These are phyloP conservation scores for Latrodectus hesperus DNA, from an alignment of 2,888 invertebrate species.

Conservation along the genomic window DNA sequence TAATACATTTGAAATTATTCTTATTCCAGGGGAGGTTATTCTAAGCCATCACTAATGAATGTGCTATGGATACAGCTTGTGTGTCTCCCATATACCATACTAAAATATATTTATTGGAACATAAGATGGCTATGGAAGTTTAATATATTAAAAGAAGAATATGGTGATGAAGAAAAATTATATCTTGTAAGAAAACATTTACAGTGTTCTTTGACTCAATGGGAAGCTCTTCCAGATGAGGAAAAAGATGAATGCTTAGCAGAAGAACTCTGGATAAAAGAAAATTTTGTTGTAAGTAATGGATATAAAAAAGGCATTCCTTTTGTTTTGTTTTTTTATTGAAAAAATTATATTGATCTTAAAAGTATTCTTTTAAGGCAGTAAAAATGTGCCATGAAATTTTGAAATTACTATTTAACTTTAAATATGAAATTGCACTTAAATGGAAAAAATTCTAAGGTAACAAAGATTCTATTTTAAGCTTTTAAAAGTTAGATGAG, in stretches of 20 bases:
- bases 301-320: too few species aligned
- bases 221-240: constrained; percentile 82
- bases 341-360: too few species aligned
- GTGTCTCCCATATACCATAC: constrained; percentile 83
- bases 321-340: not conserved
- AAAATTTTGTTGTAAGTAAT: constrained; percentile 81
- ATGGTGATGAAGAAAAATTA: constrained; percentile 87
- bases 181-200: constrained; percentile 88
- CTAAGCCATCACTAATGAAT: constrained; percentile 85
- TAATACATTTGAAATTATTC: not conserved
- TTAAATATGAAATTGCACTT: too few species aligned
- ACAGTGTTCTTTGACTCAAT: constrained; percentile 75
- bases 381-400: too few species aligned
- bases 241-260: constrained; percentile 84
- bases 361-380: too few species aligned
- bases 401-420: too few species aligned
- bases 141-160: constrained; percentile 83
- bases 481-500: too few species aligned
- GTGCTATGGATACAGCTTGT: constrained; percentile 89
- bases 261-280: constrained; percentile 87
- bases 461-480: too few species aligned
- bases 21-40: constrained; percentile 85
- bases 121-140: constrained; percentile 88
- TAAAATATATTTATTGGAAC: constrained; percentile 81
- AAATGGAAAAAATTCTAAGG: too few species aligned